Base-by-base conservation (phyloP, 2,113 vertebrate genomes). In the Myotis lucifugus region DNA sequence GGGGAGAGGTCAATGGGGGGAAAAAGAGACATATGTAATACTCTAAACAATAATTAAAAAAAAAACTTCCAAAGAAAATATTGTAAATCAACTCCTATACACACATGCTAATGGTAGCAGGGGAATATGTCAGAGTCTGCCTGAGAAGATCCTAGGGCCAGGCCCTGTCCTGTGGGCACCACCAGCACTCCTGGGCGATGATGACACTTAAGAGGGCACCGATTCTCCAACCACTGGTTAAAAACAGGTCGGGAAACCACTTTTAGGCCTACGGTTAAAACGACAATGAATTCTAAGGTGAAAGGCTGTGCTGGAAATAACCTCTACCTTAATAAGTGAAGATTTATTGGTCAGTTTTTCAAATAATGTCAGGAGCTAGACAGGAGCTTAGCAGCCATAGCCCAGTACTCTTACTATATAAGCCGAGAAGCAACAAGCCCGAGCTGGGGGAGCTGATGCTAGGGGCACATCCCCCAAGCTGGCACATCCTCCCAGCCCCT, bases 211-310 rank as follows among this genome's bases (percentile, higher is more conserved):
- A n/a, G 74, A 70, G 21, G 76, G 32, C 25, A 89, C 0, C 21
- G 23, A 94, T 9, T 56, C 69, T 74, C 78, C 85, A 95, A 87
- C 61, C 32, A 42, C 21, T 34, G n/a, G 48, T 91, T 87, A 87
- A 73, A 88, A 84, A 76, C 0, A 92, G 67, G 90, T 4, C 0
- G n/a, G 59, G 54, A 88, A 74, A 46, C 14, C 27, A 69, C 4
- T 59, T 8, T 14, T 8, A 56, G 42, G 73, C 25, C 90, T 48
- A 70, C 3, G 70, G n/a, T 72, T 74, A 59, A 91, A 77, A 93
- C 8, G 14, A 82, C 27, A 86, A 52, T 21, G 59, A 93, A 70
- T 23, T 40, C n/a, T 14, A 76, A 15, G 19, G 66, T 88, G 64
- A 88, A 54, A 73, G 32, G 27, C 48, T 64, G 18, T 4, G 11